These are phyloP conservation scores for Porphyrio hochstetteri DNA, from an alignment of 2,113 vertebrate genomes.

Conservation along the genomic window DNA sequence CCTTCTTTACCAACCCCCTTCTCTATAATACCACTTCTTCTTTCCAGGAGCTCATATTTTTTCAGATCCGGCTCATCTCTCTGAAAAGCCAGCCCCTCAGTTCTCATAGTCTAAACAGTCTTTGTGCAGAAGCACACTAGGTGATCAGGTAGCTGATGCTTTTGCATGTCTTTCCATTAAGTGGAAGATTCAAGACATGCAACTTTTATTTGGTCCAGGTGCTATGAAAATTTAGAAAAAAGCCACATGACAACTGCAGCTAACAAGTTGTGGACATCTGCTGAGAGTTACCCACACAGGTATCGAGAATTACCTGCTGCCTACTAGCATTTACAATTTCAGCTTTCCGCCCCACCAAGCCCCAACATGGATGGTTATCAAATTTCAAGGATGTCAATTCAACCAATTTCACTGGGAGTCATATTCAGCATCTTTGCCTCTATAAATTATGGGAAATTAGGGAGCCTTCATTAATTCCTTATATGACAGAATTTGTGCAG, in stretches of 20 bases:
- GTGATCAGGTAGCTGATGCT: not conserved
- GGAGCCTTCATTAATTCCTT: not conserved
- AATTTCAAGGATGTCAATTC: not conserved
- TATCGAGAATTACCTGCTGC: not conserved
- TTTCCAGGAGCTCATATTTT: not conserved
- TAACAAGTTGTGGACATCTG: not conserved
- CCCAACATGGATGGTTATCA: not conserved
- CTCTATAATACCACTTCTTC: not conserved
- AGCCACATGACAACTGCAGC: fast-evolving
- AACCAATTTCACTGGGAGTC: not conserved
- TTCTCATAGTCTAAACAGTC: not conserved
- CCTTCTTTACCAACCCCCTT: not conserved
- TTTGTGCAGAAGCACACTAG: not conserved
- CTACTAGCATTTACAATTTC: not conserved
- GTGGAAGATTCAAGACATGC: not conserved
- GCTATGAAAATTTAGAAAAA: not conserved
- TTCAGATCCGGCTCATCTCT: not conserved
- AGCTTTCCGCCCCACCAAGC: not conserved
- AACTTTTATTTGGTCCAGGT: not conserved
- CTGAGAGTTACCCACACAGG: not conserved
- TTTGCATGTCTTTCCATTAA: not conserved
- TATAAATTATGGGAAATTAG: not conserved
- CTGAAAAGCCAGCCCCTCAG: not conserved
- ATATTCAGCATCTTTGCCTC: not conserved
- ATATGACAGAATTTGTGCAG: not conserved